Evolutionary conservation across 2,888 invertebrate genomes (phyloP).

Genomic region (Drosophila macrospina): DNA sequence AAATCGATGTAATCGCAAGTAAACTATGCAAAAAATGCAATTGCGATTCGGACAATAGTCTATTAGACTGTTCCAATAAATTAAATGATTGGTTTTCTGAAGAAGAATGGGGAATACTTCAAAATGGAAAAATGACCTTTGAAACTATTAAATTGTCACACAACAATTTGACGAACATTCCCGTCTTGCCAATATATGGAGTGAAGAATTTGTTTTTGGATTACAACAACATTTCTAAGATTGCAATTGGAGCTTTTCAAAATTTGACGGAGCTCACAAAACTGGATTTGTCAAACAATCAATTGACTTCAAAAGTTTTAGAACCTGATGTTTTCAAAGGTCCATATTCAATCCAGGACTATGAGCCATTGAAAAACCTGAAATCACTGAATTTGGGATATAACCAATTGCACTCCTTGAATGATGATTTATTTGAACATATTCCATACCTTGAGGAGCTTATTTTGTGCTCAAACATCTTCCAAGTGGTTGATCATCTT

Average conservation of each 20-base stretch:
- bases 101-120: conserved; percentile 86
- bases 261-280: conserved; percentile 88
- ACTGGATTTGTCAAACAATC: conserved; percentile 90
- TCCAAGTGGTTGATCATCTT: conserved; percentile 88
- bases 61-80: conserved; percentile 87
- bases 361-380: conserved; percentile 74
- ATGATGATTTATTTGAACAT: conserved; percentile 91
- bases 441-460: conserved; percentile 89
- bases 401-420: conserved; percentile 90
- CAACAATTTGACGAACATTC: conserved; percentile 78
- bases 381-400: conserved; percentile 87
- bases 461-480: conserved; percentile 90
- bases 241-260: conserved; percentile 88
- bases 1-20: conserved; percentile 63
- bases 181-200: conserved; percentile 86
- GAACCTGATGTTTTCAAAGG: conserved; percentile 89
- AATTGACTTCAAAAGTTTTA: conserved; percentile 87
- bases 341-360: conserved; percentile 67
- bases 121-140: conserved; percentile 74
- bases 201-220: conserved; percentile 87
- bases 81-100: conserved; percentile 85
- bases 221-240: conserved; percentile 88
- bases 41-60: conserved; percentile 85
- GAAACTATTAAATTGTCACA: conserved; percentile 79
- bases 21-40: conserved; percentile 87